Base-by-base conservation (phyloP, 2,888 invertebrate species). In the Dromius quadrimaculatus region DNA sequence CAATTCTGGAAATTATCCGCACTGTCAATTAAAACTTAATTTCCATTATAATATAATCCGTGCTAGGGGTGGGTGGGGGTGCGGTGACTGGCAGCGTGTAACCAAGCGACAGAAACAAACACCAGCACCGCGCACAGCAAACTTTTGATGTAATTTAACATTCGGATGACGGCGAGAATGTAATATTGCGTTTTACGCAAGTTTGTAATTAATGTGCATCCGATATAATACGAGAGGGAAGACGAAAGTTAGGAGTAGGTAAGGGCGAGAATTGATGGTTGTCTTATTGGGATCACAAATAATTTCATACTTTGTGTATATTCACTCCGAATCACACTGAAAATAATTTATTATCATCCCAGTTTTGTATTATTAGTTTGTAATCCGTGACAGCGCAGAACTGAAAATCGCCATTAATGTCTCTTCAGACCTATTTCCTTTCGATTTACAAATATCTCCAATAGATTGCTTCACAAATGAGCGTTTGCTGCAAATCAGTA, bases 21-120 rank as follows among this genome's bases (percentile, higher is more conserved):
- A 71, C 75, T 77, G 77, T 78, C 79, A 79, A 79, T 79, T 79
- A 79, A 79, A 79, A 79, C 77, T 78, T 78, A 77, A 79, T 78
- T 78, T 78, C 77, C 78, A 78, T 78, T 78, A 78, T 77, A 77
- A 77, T 78, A 78, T 76, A 75, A 77, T 79, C 78, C 76, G 75
- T 75, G 75, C 71, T 71, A 50, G 71, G 71, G 71, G 74, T 62
- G 64, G 38, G 61, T 43, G 20, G 70, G 74, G 72, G 19, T 11
- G 36, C 23, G 23, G 50, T 8, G 28, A 15, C 23, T 13, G 22
- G 66, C 50, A 41, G 23, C 59, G 57, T 36, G 68, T 43, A 62
- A 62, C 62, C 41, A 62, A 15, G 57, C 68, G 68, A 68, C 59
- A 59, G 59, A 68, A 68, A 68, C 59, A 68, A 68, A 68, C 68